Evolutionary conservation across 2,888 invertebrate genomes (phyloP), one percentile per base, ranked within the genome.

Genomic region (Gasteruption jaculator): DNA sequence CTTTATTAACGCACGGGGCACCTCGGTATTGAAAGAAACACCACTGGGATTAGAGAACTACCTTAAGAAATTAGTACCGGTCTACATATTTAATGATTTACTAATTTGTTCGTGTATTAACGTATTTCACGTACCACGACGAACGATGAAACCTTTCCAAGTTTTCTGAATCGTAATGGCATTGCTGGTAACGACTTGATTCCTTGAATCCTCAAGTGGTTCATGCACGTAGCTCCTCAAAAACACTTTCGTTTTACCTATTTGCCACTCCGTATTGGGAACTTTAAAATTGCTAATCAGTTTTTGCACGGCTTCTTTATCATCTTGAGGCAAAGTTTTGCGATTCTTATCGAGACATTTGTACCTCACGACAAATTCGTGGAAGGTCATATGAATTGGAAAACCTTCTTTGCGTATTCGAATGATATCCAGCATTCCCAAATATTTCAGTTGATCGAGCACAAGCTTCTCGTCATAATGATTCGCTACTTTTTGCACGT

Each of bases 401-500:
- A 83, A 93, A 3, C 92, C 92, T 68, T 92, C 91, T 58, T 89
- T 85, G 4, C 92, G 76, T 50, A 93, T 93, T 48, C 91, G 78
- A 56, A 93, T 92, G 52, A 93, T 92, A 70, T 93, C 92, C 66
- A 91, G 76, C 91, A 93, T 92, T 46, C 92, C 93, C 46, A 93
- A 77, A 74, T 93, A 93, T 59, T 85, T 83, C 35, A 93, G 74
- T 71, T 93, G 93, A 61, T 91, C 91, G 54, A 89, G 73, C 2
- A 93, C 92, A 43, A 92, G 74, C 40, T 81, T 79, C 43, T 85
- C 83, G 65, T 85, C 85, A 71, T 86, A 93, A 60, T 82, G 80
- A 59, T 90, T 82, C 0, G 90, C 80, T 38, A 80, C 77, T 70
- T 93, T 93, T 57, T 85, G 79, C 68, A 85, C 81, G 68, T 93